phyloP scores from a whole-genome alignment of 2,888 invertebrate species.

The Endomychus coccineus region DNA sequence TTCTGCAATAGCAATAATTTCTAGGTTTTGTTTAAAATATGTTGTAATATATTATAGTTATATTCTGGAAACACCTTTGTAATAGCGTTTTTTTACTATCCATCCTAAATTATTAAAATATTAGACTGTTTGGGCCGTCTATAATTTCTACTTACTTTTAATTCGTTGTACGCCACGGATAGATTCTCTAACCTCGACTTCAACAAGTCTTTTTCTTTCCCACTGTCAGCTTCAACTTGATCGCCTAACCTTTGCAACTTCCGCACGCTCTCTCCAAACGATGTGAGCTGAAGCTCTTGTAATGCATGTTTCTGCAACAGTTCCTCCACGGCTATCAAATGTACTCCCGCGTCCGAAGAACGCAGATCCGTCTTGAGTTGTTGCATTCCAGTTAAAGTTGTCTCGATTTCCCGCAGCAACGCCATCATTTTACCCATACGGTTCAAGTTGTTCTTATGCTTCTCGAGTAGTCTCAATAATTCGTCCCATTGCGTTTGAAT shows the following conservation, averaged over 20 bases:
- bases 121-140: no score
- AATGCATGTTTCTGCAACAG: slow-evolving; percentile 88
- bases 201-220: slow-evolving; percentile 52
- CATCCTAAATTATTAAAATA: no score
- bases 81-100: no score
- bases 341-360: slow-evolving; percentile 86
- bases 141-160: slow-evolving; percentile 48
- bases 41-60: no score
- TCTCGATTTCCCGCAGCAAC: slow-evolving; percentile 85
- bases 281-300: slow-evolving; percentile 84
- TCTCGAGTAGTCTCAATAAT: slow-evolving; percentile 74
- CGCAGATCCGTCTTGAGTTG: slow-evolving; percentile 71
- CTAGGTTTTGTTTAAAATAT: no score
- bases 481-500: slow-evolving; percentile 84
- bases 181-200: slow-evolving; percentile 68
- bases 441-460: slow-evolving; percentile 68
- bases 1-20: no score
- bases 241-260: slow-evolving; percentile 63
- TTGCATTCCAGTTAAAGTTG: slow-evolving; percentile 72
- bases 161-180: slow-evolving; percentile 62
- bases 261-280: slow-evolving; percentile 77
- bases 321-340: slow-evolving; percentile 91
- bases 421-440: slow-evolving; percentile 81
- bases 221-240: slow-evolving; percentile 43
- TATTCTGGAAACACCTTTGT: no score